Base-by-base conservation (phyloP, 2,888 invertebrate species). In the Plebejus anna region DNA sequence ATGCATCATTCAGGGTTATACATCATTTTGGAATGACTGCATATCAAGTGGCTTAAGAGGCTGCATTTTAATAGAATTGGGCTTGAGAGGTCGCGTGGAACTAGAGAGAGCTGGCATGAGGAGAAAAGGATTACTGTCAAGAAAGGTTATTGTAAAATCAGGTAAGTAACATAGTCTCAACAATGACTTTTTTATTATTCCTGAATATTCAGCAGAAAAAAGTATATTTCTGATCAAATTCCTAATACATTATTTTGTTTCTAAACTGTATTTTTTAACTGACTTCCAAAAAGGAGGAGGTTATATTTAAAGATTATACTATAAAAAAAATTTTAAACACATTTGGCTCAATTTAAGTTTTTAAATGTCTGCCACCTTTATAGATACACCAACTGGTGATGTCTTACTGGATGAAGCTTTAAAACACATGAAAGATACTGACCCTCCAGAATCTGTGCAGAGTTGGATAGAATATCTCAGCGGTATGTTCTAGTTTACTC, bases 21-120 rank as follows among this genome's bases (percentile, higher is more conserved):
- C 99, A 88, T 99, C 99, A 77, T 99, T 99, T 94, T 99, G 99
- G 99, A 99, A 99, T 94, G 99, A 99, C 94, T 99, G 99, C 94
- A 99, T 99, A 95, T 99, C 99, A 82, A 99, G 99, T 85, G 99
- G 99, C 70, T 95, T 99, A 80, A 96, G 99, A 85, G 99, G 99
- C 80, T 99, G 99, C 90, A 99, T 99, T 88, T 95, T 99, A 83
- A 98, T 99, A 82, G 99, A 99, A 94, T 95, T 99, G 84, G 98
- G 98, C 11, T 94, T 99, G 80, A 95, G 99, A 84, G 99, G 99
- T 72, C 96, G 99, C 79, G 96, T 99, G 78, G 99, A 99, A 94
- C 94, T 99, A 84, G 99, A 99, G 92, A 97, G 97, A 88, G 97
- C 98, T 84, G 99, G 99, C 73, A 98, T 99, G 98, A 95, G 99